Conservation (phyloP, 2,113 vertebrate genomes). For the Pimephales promelas region DNA sequence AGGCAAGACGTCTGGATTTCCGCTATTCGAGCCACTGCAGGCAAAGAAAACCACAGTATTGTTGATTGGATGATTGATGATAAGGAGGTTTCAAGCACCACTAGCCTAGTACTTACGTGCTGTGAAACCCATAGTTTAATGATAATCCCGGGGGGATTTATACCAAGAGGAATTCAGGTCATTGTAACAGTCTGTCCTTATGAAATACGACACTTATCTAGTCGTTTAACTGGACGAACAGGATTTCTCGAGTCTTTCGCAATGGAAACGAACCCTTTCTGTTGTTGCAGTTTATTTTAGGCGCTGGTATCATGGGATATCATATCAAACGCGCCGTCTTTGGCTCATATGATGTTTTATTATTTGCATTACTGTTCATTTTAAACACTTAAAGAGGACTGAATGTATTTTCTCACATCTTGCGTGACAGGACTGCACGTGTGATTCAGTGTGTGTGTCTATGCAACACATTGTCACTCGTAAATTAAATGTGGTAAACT, state of each 20-base stretch:
- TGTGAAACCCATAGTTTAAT: conserved; percentile 34
- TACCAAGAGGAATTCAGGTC: conserved; percentile 36
- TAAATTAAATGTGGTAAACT: neutral
- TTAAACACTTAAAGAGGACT: neutral
- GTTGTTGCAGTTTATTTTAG: neutral
- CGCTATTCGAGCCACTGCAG: neutral
- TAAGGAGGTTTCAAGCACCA: conserved; percentile 24
- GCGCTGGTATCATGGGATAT: neutral
- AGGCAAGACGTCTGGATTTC: neutral
- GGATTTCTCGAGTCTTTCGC: conserved; percentile 52
- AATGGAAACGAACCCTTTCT: neutral
- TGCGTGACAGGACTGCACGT: neutral
- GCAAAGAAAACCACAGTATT: conserved; percentile 2
- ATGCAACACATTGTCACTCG: conserved; percentile 1
- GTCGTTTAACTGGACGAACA: conserved; percentile 67
- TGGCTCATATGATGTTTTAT: neutral
- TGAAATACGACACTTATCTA: conserved; percentile 57
- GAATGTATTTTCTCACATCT: neutral
- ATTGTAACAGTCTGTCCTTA: conserved; percentile 49
- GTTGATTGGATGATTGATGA: conserved; percentile 29
- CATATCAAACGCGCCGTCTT: neutral
- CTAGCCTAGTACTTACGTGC: conserved; percentile 8
- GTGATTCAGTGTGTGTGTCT: neutral
- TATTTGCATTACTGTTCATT: neutral
- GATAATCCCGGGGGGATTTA: conserved; percentile 16